These are phyloP conservation scores for Pseudomyrmex cubaensis DNA, from an alignment of 1,140 invertebrate species.

Conservation along the genomic window DNA sequence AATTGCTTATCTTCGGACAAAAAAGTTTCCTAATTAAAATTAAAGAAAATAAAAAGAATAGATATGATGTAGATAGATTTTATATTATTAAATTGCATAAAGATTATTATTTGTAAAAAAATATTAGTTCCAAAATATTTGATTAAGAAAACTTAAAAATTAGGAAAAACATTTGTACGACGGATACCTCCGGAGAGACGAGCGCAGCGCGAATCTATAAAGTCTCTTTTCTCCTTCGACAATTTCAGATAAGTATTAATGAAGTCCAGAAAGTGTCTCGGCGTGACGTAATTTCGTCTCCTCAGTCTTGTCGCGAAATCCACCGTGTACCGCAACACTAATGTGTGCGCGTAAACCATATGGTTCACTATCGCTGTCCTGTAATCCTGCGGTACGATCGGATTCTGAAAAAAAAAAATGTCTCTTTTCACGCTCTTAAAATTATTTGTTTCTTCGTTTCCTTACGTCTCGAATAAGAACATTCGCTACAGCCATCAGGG, in stretches of 20 bases:
- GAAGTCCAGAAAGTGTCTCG: slow-evolving; percentile 95
- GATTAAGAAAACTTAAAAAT: background rate
- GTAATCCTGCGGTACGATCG: slow-evolving; percentile 88
- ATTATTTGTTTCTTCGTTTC: slow-evolving; percentile 21
- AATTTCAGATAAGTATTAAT: slow-evolving; percentile 92
- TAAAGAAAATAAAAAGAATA: background rate
- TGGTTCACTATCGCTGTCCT: slow-evolving; percentile 91
- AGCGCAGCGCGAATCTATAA: slow-evolving; percentile 82
- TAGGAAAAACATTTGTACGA: slow-evolving; percentile 11
- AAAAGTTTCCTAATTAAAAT: background rate
- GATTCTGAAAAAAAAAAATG: slow-evolving; percentile 81
- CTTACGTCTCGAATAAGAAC: slow-evolving; percentile 89
- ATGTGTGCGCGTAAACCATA: slow-evolving; percentile 93
- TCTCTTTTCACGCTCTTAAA: background rate
- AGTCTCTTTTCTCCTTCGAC: slow-evolving; percentile 87
- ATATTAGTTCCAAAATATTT: background rate
- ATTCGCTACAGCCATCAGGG: slow-evolving; percentile 93
- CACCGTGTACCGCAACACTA: slow-evolving; percentile 89
- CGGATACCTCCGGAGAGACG: slow-evolving; percentile 80
- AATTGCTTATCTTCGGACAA: background rate
- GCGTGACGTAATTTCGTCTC: slow-evolving; percentile 94
- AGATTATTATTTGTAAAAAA: background rate
- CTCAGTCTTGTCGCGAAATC: slow-evolving; percentile 90
- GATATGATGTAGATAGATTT: background rate
- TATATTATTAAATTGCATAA: background rate